Evolutionary conservation across 1,140 invertebrate species (phyloP).

Genomic region (Diorhabda carinulata): DNA sequence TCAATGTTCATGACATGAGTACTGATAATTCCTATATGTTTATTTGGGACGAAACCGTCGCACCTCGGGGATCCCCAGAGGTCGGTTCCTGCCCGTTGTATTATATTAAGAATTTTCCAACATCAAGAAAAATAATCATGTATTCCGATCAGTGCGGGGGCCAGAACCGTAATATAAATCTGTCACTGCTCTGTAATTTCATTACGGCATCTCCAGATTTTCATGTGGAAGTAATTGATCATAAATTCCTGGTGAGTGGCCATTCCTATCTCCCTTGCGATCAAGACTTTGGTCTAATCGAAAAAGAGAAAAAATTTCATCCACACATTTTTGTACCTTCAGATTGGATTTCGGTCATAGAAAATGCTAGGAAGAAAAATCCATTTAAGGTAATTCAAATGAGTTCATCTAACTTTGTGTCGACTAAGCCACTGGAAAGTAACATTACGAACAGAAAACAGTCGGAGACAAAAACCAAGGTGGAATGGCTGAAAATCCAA

Average conservation of each 20-base stretch:
- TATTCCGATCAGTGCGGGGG: slow-evolving; percentile 32
- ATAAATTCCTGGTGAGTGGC: slow-evolving; percentile 32
- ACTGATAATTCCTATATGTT: slow-evolving; percentile 23
- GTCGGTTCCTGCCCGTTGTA: slow-evolving; percentile 26
- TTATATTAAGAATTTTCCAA: slow-evolving; percentile 23
- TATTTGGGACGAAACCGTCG: slow-evolving; percentile 25
- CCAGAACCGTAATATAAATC: slow-evolving; percentile 31
- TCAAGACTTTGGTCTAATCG: slow-evolving; percentile 27
- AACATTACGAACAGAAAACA: slow-evolving; percentile 20
- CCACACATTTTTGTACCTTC: slow-evolving; percentile 22
- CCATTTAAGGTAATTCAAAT: slow-evolving; percentile 21
- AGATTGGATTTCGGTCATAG: slow-evolving; percentile 24
- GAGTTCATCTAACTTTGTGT: slow-evolving; percentile 6
- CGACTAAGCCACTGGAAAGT: slow-evolving; percentile 7
- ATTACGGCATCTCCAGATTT: slow-evolving; percentile 15
- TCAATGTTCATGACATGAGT: slow-evolving; percentile 9
- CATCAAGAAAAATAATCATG: slow-evolving; percentile 14
- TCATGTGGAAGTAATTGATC: slow-evolving; percentile 25
- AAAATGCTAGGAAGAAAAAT: slow-evolving; percentile 15
- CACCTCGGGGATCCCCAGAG: slow-evolving; percentile 26
- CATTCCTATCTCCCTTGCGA: slow-evolving; percentile 29
- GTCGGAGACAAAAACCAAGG: slow-evolving; percentile 1
- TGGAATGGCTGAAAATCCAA: slow-evolving; percentile 26
- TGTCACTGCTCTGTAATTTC: slow-evolving; percentile 20
- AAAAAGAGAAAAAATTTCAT: slow-evolving; percentile 26